Percentiles rank a stretch among this genome's conserved stretches.
These are phyloP conservation scores for Bergia sp. DNA, from an alignment of 92 coral and sea anemone species.

Conservation along the genomic window DNA sequence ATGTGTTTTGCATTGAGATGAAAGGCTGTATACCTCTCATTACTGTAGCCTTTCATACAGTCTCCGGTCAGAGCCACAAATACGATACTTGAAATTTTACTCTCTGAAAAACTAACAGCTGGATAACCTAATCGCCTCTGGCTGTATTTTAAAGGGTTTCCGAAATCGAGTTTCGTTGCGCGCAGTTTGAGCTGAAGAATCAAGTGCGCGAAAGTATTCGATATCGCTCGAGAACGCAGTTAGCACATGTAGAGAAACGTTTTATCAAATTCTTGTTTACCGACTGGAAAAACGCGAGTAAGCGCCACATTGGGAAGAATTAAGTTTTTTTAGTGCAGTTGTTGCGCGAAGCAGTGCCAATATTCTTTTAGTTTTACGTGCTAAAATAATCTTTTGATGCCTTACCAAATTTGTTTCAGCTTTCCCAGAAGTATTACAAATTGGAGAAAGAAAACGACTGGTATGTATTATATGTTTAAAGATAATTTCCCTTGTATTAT, in stretches of 20 bases:
- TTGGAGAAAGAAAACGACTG: background rate
- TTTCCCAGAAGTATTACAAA: background rate
- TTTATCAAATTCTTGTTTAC: background rate
- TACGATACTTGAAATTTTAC: background rate
- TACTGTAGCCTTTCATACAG: background rate
- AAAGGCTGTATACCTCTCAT: background rate
- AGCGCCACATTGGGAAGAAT: too few relatives aligned
- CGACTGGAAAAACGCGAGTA: background rate
- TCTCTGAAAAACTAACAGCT: background rate
- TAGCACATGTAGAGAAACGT: background rate
- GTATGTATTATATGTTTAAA: background rate
- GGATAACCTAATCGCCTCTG: background rate
- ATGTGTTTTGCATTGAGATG: background rate
- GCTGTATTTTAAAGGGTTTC: background rate
- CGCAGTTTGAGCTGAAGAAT: background rate
- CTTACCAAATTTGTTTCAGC: background rate
- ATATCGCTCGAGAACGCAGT: background rate
- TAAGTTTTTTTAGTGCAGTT: too few relatives aligned
- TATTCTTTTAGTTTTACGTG: too few relatives aligned
- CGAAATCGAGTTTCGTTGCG: too few relatives aligned
- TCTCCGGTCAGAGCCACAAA: background rate
- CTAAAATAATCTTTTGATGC: background rate
- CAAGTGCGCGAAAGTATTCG: background rate
- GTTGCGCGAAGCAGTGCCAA: background rate
- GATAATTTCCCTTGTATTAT: background rate